Evolutionary conservation across 1,140 invertebrate genomes (phyloP).

Genomic region (Eulimnadia texana): DNA sequence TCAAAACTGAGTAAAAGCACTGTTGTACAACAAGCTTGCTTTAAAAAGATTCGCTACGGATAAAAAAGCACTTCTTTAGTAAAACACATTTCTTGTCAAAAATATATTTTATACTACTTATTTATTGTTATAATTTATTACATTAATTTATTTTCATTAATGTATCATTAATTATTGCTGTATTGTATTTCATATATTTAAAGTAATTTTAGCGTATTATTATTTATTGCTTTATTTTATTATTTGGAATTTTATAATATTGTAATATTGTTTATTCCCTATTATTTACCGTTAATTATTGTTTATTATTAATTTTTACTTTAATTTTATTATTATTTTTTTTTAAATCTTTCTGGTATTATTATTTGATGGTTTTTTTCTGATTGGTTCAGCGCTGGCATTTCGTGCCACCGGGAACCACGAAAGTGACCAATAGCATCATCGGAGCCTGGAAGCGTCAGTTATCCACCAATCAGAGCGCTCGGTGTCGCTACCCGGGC

Average conservation of each 20-base stretch:
- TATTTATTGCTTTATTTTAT: background rate
- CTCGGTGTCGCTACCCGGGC: background rate
- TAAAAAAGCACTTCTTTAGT: too few relatives aligned
- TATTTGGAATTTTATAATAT: background rate
- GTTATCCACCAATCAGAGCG: background rate
- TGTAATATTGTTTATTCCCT: background rate
- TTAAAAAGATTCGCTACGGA: too few relatives aligned
- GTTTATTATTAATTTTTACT: background rate
- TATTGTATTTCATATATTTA: too few relatives aligned
- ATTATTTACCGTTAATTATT: background rate
- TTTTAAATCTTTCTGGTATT: too few relatives aligned
- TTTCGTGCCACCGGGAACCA: background rate
- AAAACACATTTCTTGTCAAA: too few relatives aligned
- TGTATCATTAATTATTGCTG: too few relatives aligned
- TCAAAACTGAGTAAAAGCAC: too few relatives aligned
- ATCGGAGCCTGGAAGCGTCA: slow-evolving; percentile 4
- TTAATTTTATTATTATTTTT: background rate
- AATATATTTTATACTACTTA: background rate
- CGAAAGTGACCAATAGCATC: slow-evolving; percentile 10
- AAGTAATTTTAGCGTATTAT: too few relatives aligned
- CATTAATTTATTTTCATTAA: background rate
- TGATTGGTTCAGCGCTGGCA: too few relatives aligned
- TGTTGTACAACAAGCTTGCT: too few relatives aligned
- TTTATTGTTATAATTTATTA: background rate
- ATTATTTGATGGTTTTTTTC: too few relatives aligned